Conservation (phyloP, 2,797 vertebrate genomes). For the Ara ararauna region DNA sequence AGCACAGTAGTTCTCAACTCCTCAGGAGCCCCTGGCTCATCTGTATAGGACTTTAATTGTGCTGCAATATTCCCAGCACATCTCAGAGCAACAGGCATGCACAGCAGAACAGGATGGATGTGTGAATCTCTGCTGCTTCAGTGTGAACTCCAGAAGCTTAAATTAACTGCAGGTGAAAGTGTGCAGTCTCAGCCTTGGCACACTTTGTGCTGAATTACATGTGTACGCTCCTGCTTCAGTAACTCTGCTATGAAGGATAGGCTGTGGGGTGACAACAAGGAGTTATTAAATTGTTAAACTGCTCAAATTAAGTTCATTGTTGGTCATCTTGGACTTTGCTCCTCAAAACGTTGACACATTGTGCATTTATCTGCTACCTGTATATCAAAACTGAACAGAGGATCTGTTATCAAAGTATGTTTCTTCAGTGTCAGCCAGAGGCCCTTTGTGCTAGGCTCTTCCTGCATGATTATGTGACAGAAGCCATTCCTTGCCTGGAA, state of each 20-base stretch:
- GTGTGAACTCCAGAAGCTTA: neutral
- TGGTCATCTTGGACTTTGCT: neutral
- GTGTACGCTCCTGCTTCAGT: accelerated
- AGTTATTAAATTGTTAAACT: neutral
- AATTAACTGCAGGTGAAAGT: neutral
- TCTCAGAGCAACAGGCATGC: neutral
- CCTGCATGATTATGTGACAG: neutral
- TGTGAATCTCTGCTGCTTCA: neutral
- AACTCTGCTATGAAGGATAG: neutral
- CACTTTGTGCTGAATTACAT: neutral
- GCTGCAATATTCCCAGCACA: neutral
- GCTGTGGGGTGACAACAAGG: neutral
- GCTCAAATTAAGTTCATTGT: neutral
- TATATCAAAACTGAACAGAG: neutral
- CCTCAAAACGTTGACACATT: neutral
- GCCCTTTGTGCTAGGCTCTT: neutral
- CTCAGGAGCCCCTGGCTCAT: neutral
- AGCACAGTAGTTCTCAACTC: neutral
- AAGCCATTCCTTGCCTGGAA: neutral
- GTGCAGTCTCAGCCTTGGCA: neutral
- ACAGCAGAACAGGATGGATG: neutral
- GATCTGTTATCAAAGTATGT: neutral
- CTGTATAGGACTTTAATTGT: accelerated
- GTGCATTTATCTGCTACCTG: neutral
- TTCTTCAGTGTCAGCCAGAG: neutral